These are phyloP conservation scores for Sylvilagus bachmani DNA, from an alignment of 2,113 vertebrate genomes.

Conservation along the genomic window DNA sequence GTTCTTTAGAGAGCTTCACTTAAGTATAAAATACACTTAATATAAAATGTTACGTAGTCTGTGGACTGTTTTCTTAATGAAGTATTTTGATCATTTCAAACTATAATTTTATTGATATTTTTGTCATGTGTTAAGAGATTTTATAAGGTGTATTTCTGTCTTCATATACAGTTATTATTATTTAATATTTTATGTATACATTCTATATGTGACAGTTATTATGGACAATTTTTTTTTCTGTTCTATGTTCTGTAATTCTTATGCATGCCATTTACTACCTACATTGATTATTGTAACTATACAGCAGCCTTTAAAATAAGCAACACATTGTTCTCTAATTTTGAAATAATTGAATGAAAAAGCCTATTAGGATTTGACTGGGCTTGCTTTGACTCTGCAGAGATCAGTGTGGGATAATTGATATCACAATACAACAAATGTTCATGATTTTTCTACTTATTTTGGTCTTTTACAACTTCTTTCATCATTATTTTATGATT, in stretches of 20 bases:
- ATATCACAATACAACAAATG: too few relatives aligned
- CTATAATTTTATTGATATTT: background rate
- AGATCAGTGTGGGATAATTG: too few relatives aligned
- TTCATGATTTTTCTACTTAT: too few relatives aligned
- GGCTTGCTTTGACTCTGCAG: too few relatives aligned
- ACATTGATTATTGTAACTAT: background rate
- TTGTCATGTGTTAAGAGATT: background rate
- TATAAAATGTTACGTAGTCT: background rate
- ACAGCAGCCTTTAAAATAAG: background rate
- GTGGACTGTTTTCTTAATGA: background rate
- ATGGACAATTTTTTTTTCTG: background rate
- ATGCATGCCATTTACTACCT: background rate
- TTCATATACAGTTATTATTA: background rate
- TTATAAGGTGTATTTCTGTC: background rate
- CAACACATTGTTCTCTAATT: background rate
- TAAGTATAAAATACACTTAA: background rate
- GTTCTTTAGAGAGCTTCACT: background rate
- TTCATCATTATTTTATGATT: too few relatives aligned
- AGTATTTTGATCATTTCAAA: background rate
- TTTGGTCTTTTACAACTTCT: too few relatives aligned
- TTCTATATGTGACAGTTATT: background rate
- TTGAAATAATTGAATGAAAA: background rate
- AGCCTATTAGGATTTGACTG: background rate
- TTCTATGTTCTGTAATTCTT: background rate
- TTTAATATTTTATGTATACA: background rate